These are phyloP conservation scores for Schizopygopsis pylzovi DNA, from an alignment of 2,797 vertebrate genomes.

Conservation along the genomic window DNA sequence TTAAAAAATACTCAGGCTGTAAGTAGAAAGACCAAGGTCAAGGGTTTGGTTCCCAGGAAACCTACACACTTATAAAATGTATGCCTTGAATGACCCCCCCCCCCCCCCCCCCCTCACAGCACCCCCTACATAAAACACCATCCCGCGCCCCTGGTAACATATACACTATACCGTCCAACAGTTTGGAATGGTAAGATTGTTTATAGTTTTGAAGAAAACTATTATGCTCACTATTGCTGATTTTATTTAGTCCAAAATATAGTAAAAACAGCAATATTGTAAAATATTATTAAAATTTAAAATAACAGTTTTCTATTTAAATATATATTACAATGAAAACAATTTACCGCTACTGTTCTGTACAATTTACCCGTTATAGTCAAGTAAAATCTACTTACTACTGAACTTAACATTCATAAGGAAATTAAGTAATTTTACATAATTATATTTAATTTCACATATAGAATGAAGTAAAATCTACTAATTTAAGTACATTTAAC, in stretches of 20 bases:
- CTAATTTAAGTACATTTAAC: no score
- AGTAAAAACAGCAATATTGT: neutral
- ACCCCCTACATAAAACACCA: no score
- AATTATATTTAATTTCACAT: neutral
- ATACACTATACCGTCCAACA: neutral
- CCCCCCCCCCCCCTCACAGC: no score
- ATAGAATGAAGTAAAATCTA: neutral
- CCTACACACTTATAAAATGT: no score
- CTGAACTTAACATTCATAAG: neutral
- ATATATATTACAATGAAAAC: no score
- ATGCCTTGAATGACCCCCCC: no score
- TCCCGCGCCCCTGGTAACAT: neutral
- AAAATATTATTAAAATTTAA: neutral
- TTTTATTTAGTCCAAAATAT: neutral
- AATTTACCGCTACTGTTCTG: neutral
- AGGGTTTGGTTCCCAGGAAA: no score
- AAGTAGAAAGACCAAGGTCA: no score
- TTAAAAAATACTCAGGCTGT: no score
- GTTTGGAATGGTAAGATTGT: neutral
- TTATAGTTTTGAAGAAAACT: neutral
- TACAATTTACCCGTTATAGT: neutral
- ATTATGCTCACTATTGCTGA: neutral
- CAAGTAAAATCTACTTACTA: neutral
- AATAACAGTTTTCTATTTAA: no score
- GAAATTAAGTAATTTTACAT: neutral